A percentile compares a stretch with the other conserved stretches of the same genome.
These are phyloP conservation scores for Chloroclysta siterata DNA, from an alignment of 2,888 invertebrate species.

Conservation along the genomic window DNA sequence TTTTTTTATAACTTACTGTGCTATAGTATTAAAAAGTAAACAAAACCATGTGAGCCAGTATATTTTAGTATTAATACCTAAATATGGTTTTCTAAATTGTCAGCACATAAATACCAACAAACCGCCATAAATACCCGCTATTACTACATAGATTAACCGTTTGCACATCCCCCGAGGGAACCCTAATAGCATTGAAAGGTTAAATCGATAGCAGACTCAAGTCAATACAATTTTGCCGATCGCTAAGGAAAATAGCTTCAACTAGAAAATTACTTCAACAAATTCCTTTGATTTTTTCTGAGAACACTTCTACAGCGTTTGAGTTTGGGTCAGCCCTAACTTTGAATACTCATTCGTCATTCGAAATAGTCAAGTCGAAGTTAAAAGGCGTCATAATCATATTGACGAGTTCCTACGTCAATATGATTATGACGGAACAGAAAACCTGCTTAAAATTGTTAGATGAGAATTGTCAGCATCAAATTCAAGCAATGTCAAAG, in stretches of 20 bases:
- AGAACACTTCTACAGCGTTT: slow-evolving; percentile 20
- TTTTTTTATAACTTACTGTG: too few relatives aligned
- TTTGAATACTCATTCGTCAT: not conserved
- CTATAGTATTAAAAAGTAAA: too few relatives aligned
- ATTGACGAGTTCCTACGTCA: too few relatives aligned
- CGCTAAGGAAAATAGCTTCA: slow-evolving; percentile 46
- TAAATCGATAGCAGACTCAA: slow-evolving; percentile 63
- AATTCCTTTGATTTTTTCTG: slow-evolving; percentile 35
- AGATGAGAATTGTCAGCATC: too few relatives aligned
- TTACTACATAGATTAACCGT: slow-evolving; percentile 31
- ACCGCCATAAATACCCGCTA: slow-evolving; percentile 11
- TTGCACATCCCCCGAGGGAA: slow-evolving; percentile 40
- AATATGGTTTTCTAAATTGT: too few relatives aligned
- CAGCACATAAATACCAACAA: slow-evolving; percentile 5
- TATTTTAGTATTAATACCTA: slow-evolving; percentile 6
- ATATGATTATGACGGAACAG: too few relatives aligned
- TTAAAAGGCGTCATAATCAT: too few relatives aligned
- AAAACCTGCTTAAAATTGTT: too few relatives aligned
- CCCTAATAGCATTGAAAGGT: slow-evolving; percentile 58
- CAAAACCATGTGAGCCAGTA: too few relatives aligned
- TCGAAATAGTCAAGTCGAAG: not conserved
- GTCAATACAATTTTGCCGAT: slow-evolving; percentile 62
- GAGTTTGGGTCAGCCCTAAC: slow-evolving; percentile 1
- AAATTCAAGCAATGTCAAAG: too few relatives aligned
- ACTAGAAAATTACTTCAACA: slow-evolving; percentile 39